phyloP scores from a whole-genome alignment of 2,888 invertebrate genomes.

The Anorthoa munda region DNA sequence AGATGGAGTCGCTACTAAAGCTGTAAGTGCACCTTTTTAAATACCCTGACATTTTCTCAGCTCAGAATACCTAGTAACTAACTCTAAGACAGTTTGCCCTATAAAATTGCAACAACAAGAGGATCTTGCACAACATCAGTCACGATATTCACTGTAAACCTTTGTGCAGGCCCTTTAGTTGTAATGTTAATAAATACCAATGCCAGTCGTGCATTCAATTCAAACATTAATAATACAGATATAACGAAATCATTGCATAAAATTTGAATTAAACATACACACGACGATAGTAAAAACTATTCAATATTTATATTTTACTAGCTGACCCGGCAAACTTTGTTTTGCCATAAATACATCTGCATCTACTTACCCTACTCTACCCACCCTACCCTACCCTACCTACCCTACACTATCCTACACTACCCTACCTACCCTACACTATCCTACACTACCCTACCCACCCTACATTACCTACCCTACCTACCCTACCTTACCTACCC shows the following conservation, averaged over 20 bases:
- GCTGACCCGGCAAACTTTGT: too few relatives aligned
- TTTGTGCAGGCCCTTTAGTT: slow-evolving; percentile 49
- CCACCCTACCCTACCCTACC: too few relatives aligned
- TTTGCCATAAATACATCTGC: too few relatives aligned
- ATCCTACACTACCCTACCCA: too few relatives aligned
- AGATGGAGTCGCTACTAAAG: slow-evolving; percentile 93
- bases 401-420: too few relatives aligned
- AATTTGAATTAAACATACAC: background rate
- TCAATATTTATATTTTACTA: background rate
- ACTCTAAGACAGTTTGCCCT: slow-evolving; percentile 29
- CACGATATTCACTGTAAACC: slow-evolving; percentile 60
- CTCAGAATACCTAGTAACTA: background rate
- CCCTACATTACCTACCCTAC: too few relatives aligned
- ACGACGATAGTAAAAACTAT: background rate
- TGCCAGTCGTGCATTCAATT: slow-evolving; percentile 50
- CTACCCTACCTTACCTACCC: too few relatives aligned
- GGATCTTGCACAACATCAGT: slow-evolving; percentile 57
- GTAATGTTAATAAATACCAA: slow-evolving; percentile 47
- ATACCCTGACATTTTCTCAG: background rate
- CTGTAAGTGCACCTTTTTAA: slow-evolving; percentile 91
- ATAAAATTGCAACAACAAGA: slow-evolving; percentile 39
- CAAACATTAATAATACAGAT: slow-evolving; percentile 28
- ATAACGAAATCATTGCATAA: slow-evolving; percentile 1
- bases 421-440: too few relatives aligned
- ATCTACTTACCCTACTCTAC: too few relatives aligned